These are phyloP conservation scores for Paedocypris sp. DNA, from an alignment of 2,113 vertebrate genomes.

Conservation along the genomic window DNA sequence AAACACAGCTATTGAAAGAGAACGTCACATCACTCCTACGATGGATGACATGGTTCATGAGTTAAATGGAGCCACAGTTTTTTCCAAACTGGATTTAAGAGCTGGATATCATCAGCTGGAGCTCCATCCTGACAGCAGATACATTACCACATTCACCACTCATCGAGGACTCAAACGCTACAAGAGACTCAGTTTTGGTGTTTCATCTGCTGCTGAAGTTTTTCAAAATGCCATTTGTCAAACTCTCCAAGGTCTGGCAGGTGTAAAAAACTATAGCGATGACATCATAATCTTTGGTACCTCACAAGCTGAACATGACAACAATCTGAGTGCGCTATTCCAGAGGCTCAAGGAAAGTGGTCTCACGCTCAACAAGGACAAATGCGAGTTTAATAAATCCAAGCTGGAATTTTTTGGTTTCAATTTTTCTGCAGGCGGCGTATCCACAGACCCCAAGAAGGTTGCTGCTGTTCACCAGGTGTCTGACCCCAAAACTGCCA, in stretches of 20 bases:
- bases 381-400: background rate
- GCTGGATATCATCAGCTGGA: constrained; percentile 31
- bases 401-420: constrained; percentile 26
- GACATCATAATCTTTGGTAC: background rate
- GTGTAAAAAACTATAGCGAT: constrained; percentile 5
- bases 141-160: constrained; percentile 33
- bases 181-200: constrained; percentile 22
- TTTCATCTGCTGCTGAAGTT: constrained; percentile 30
- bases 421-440: background rate
- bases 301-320: background rate
- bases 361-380: background rate
- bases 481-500: background rate
- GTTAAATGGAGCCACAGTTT: constrained; percentile 19
- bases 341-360: background rate
- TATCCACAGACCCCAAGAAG: constrained; percentile 26
- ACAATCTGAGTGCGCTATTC: background rate
- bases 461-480: background rate
- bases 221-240: constrained; percentile 26
- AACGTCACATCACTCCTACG: constrained; percentile 30
- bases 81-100: constrained; percentile 27
- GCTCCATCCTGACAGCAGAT: constrained; percentile 20
- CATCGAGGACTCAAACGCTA: constrained; percentile 12
- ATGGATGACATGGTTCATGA: constrained; percentile 26
- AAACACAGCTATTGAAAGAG: constrained; percentile 8
- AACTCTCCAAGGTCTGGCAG: background rate